A percentile compares a stretch with the other conserved stretches of the same genome.
Evolutionary conservation across 2,113 vertebrate genomes (phyloP).

Genomic region (Psilopogon haemacephalus): DNA sequence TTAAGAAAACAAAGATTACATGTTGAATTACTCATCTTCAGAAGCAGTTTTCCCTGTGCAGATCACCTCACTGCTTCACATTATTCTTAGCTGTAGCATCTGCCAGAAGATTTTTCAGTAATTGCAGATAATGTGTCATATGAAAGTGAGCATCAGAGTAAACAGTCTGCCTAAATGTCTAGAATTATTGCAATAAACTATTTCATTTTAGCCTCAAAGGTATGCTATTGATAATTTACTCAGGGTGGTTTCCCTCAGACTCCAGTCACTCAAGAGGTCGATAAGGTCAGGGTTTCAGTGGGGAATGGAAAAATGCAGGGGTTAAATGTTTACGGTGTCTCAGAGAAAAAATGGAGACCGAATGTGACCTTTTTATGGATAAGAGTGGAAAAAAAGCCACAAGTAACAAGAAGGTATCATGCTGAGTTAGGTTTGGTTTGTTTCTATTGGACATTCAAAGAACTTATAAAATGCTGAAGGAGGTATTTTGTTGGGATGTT

Average conservation of each 20-base stretch:
- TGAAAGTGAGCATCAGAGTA: constrained; percentile 24
- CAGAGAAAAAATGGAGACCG: not conserved
- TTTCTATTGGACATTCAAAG: not conserved
- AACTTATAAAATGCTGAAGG: not conserved
- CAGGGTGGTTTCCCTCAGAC: not conserved
- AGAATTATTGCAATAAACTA: not conserved
- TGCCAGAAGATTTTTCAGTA: constrained; percentile 8
- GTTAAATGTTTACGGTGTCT: not conserved
- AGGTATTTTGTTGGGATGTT: not conserved
- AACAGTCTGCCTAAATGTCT: constrained; percentile 12
- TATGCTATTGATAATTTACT: not conserved
- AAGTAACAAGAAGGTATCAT: not conserved
- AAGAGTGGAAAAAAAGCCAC: not conserved
- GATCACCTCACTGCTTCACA: not conserved
- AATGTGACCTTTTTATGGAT: not conserved
- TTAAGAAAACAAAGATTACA: not conserved
- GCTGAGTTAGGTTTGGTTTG: not conserved
- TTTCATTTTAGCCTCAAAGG: not conserved
- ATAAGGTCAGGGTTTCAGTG: not conserved
- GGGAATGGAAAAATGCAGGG: not conserved
- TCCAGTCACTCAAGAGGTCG: not conserved
- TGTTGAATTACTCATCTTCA: not conserved
- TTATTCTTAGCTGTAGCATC: not conserved
- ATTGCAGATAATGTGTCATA: not conserved
- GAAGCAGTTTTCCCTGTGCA: not conserved